A percentile compares a stretch with the other conserved stretches of the same genome.
phyloP scores from a whole-genome alignment of 2,888 invertebrate genomes.

The Leucophenga montana region DNA sequence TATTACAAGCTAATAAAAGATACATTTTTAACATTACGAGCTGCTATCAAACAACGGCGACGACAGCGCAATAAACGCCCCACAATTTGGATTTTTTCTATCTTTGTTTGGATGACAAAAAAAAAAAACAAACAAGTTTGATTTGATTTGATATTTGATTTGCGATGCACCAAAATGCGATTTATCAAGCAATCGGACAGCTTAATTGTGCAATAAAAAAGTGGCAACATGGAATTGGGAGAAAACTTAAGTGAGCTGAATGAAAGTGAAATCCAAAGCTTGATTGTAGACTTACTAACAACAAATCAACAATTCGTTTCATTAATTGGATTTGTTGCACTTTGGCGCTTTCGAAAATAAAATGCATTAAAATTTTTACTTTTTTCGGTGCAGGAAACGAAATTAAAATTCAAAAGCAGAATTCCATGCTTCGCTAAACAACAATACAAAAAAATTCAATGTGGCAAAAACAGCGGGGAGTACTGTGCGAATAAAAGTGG shows the following conservation, averaged over 20 bases:
- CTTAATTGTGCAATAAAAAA: slow-evolving; percentile 32
- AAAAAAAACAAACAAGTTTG: slow-evolving; percentile 5
- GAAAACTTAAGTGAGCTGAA: background rate
- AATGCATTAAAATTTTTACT: background rate
- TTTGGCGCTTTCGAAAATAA: slow-evolving; percentile 8
- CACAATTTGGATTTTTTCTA: background rate
- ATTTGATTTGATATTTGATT: background rate
- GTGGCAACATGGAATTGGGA: background rate
- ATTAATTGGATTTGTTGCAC: slow-evolving; percentile 14
- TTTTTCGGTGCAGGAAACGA: background rate
- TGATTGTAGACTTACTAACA: background rate
- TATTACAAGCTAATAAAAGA: slow-evolving; percentile 8
- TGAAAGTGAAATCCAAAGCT: too few relatives aligned
- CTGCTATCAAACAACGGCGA: background rate
- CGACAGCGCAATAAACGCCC: slow-evolving; percentile 6
- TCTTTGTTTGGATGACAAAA: background rate
- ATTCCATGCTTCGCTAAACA: slow-evolving; percentile 20
- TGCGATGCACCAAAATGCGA: background rate
- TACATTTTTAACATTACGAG: background rate
- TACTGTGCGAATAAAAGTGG: background rate
- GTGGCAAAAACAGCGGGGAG: background rate
- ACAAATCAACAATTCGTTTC: slow-evolving; percentile 7
- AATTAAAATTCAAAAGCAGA: slow-evolving; percentile 2
- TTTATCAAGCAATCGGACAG: slow-evolving; percentile 8
- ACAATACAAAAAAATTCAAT: background rate